phyloP scores from a whole-genome alignment of 2,797 vertebrate species.

The Rhincodon typus region DNA sequence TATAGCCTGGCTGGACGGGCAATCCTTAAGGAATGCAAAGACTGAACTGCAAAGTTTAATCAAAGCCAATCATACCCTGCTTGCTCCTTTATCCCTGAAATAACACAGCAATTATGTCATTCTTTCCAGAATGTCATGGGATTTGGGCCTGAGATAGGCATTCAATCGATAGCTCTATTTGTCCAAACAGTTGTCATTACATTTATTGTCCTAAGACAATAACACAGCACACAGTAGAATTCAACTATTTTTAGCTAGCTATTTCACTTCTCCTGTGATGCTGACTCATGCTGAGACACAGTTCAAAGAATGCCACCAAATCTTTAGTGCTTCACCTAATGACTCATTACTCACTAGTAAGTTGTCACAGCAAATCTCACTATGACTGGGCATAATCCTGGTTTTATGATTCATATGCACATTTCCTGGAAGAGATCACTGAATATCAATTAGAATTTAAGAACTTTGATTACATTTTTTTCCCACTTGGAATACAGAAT shows the following conservation, averaged over 20 bases:
- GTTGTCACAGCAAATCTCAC: background rate
- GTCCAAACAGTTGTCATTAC: background rate
- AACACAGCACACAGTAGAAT: background rate
- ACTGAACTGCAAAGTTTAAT: background rate
- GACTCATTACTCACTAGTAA: background rate
- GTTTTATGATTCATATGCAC: background rate
- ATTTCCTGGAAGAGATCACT: background rate
- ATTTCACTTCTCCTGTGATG: background rate
- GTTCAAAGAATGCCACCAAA: background rate
- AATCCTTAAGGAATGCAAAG: background rate
- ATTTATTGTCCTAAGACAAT: background rate
- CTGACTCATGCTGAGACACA: background rate
- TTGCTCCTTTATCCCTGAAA: background rate
- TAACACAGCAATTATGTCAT: background rate
- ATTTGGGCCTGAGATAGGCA: background rate
- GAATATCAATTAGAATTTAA: background rate
- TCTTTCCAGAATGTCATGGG: background rate
- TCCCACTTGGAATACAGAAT: background rate
- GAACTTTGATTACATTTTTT: background rate
- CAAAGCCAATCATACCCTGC: background rate
- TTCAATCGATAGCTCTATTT: background rate
- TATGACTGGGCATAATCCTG: background rate
- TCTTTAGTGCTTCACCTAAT: background rate
- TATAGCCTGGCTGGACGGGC: background rate
- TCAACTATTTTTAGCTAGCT: conserved; percentile 11